A percentile compares a stretch with the other conserved stretches of the same genome.
Evolutionary conservation across 2,113 vertebrate species (phyloP).

Genomic region (Heptranchias perlo): DNA sequence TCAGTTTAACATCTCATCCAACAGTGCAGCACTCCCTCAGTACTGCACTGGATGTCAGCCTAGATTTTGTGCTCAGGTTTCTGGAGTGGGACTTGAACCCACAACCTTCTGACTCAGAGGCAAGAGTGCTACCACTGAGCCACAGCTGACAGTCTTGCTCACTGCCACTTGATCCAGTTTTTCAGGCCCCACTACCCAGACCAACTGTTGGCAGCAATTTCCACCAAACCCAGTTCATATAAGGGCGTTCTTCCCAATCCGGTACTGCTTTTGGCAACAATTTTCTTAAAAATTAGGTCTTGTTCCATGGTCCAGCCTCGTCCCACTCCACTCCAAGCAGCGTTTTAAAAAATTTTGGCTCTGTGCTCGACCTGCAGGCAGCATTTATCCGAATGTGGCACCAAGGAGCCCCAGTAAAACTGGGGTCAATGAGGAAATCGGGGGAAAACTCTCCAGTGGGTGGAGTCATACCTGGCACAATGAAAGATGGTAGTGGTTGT

Average conservation of each 20-base stretch:
- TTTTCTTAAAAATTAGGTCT: neutral
- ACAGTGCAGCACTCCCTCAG: neutral
- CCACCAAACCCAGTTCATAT: neutral
- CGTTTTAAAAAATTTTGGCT: neutral
- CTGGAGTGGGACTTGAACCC: no score
- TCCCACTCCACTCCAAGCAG: neutral
- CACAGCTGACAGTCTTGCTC: neutral
- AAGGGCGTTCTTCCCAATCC: neutral
- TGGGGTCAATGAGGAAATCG: neutral
- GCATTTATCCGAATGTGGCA: neutral
- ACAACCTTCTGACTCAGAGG: neutral
- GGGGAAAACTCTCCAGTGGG: neutral
- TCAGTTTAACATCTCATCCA: neutral
- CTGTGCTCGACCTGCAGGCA: neutral
- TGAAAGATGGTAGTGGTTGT: neutral
- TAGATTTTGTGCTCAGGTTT: neutral
- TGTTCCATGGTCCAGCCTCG: neutral
- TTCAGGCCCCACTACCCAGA: no score
- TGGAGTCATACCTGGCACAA: neutral
- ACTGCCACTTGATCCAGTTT: neutral
- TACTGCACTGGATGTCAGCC: neutral
- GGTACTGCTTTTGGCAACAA: neutral
- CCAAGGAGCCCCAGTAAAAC: neutral
- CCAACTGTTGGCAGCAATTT: neutral
- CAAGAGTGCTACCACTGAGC: neutral